Percentiles rank a stretch among this genome's conserved stretches.
Conservation (phyloP, 2,797 vertebrate species). For the Ambastaia sidthimunki region DNA sequence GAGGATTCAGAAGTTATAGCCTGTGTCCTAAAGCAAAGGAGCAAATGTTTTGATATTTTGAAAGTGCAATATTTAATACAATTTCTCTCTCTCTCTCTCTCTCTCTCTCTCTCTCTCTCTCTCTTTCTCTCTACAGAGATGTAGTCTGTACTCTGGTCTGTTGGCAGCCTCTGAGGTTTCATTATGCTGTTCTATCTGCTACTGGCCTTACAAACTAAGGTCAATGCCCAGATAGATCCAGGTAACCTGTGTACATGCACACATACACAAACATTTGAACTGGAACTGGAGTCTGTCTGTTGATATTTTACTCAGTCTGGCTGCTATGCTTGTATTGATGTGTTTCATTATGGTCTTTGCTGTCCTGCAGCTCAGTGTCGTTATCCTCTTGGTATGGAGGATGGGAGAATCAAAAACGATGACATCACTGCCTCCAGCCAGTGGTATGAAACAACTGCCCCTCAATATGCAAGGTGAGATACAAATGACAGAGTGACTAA, state of each 20-base stretch:
- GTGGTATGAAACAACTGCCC: conserved; percentile 89
- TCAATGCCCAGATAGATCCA: conserved; percentile 84
- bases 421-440: conserved; percentile 91
- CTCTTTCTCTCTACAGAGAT: conserved; percentile 69
- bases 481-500: background rate
- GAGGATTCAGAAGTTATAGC: too few species aligned
- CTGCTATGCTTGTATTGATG: background rate
- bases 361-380: conserved; percentile 82
- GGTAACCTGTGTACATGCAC: conserved; percentile 69
- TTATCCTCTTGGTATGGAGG: conserved; percentile 90
- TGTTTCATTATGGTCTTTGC: background rate
- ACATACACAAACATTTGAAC: background rate
- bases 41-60: too few species aligned
- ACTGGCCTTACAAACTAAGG: conserved; percentile 79
- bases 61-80: background rate
- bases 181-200: conserved; percentile 90
- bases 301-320: too few species aligned
- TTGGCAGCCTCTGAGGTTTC: conserved; percentile 72
- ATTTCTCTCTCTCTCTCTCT: conserved; percentile 10
- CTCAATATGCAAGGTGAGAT: conserved; percentile 85
- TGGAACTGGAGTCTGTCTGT: too few species aligned
- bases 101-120: conserved; percentile 8
- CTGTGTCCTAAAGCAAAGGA: too few species aligned
- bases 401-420: conserved; percentile 84
- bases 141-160: conserved; percentile 74